Conservation (phyloP, 1,140 invertebrate species). For the Phymastichus coffea region DNA sequence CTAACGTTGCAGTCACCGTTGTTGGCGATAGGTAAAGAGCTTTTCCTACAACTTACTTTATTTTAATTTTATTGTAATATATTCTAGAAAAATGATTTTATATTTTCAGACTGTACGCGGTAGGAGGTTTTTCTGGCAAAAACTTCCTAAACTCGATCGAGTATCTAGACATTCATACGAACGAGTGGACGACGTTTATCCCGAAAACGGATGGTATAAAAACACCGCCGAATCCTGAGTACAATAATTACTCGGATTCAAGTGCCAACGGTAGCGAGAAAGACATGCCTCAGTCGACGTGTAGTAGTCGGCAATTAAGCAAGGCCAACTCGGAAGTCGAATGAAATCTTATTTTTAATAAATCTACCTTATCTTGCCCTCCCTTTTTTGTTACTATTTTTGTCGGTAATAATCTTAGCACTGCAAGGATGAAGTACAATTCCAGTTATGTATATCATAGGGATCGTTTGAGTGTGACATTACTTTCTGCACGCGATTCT, state of each 20-base stretch:
- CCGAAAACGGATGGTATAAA: constrained; percentile 41
- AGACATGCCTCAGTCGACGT: constrained; percentile 19
- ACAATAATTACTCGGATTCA: constrained; percentile 28
- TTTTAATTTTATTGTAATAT: not conserved
- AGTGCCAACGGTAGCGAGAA: constrained; percentile 32
- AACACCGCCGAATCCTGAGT: constrained; percentile 34
- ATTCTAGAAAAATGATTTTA: not conserved
- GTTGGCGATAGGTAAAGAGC: constrained; percentile 58
- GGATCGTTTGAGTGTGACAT: no score
- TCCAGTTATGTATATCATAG: not conserved
- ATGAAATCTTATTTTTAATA: constrained; percentile 2
- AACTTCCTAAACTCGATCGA: constrained; percentile 82
- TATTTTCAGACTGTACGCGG: constrained; percentile 65
- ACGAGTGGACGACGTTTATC: constrained; percentile 73
- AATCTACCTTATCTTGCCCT: no score
- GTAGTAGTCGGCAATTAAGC: not conserved
- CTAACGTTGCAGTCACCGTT: constrained; percentile 73
- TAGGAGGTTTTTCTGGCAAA: constrained; percentile 80
- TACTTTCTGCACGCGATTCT: no score
- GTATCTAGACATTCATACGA: constrained; percentile 68
- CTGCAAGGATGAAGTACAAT: constrained; percentile 16
- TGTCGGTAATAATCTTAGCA: constrained; percentile 4
- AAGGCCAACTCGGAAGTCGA: constrained; percentile 4
- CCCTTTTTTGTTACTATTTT: not conserved
- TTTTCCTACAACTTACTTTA: no score